These are phyloP conservation scores for Cuculus canorus DNA, from an alignment of 2,797 vertebrate genomes.

Conservation along the genomic window DNA sequence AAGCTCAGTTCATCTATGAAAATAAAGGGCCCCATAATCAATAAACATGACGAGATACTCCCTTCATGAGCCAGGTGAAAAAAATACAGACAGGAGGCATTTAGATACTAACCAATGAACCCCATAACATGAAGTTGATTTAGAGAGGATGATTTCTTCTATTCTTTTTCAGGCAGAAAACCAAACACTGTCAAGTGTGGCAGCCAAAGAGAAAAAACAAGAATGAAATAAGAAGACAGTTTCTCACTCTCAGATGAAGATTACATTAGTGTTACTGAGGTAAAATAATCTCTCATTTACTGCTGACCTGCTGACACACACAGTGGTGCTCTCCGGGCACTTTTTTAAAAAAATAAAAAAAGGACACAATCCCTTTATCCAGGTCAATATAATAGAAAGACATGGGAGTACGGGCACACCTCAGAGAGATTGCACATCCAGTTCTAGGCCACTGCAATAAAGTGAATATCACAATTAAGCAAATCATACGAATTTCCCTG, in stretches of 20 bases:
- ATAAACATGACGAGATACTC: not conserved
- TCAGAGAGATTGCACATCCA: too few relatives aligned
- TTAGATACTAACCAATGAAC: not conserved
- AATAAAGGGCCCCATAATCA: not conserved
- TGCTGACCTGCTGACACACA: not conserved
- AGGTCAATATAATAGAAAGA: not conserved
- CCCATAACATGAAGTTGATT: not conserved
- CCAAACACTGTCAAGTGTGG: not conserved
- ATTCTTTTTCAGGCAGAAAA: not conserved
- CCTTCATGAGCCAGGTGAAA: not conserved
- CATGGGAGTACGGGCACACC: not conserved
- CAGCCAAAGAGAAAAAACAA: constrained; percentile 1
- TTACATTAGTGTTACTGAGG: not conserved
- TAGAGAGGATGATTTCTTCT: not conserved
- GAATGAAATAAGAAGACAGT: constrained; percentile 12
- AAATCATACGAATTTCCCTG: too few relatives aligned
- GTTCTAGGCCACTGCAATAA: too few relatives aligned
- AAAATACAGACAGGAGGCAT: not conserved
- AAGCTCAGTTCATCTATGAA: not conserved
- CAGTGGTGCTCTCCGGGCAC: not conserved
- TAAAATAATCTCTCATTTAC: not conserved
- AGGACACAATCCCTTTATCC: not conserved
- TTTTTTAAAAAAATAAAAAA: not conserved
- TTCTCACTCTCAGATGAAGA: not conserved
- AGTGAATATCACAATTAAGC: too few relatives aligned